Base-by-base conservation (phyloP, 2,888 invertebrate genomes). In the Lasioglossum zephyrum region DNA sequence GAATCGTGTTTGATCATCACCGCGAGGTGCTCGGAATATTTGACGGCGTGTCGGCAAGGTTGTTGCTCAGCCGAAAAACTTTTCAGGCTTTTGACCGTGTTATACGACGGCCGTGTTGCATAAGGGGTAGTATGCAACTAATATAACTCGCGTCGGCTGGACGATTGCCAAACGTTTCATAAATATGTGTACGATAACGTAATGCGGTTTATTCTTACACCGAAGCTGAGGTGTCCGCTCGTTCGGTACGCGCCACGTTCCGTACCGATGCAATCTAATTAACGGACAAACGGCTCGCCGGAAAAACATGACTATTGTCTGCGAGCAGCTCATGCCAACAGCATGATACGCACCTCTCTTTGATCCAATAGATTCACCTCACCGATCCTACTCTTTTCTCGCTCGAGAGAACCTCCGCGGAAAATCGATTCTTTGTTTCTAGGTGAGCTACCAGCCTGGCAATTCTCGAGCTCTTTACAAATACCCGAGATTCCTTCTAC, bases 131-230 rank as follows among this genome's bases (percentile, higher is more conserved):
- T 70, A 76, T 66, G 85, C 81, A 85, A 86, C 87, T 86, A 84
- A 89, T 88, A 87, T 89, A 87, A 90, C 85, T 81, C 53, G 84
- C 74, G 88, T 88, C 73, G 81, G 78, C 84, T 91, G 91, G 91
- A 87, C 75, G 36, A 57, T 70, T 79, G 91, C 91, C 91, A 91
- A 86, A 82, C 76, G 81, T 87, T 84, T 90, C 90, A 89, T 87
- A 89, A 90, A 90, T 90, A 86, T 89, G 84, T 85, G 89, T 86
- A 89, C 87, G 88, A 88, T 83, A 90, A 88, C 90, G 90, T 89
- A 90, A 90, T 80, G 69, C 87, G 63, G 89, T 90, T 90, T 90
- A 90, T 90, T 90, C 89, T 88, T 82, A 85, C 60, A 84, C 82
- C 69, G 79, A 80, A 88, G 85, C 88, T 44, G 79, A 44, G 85